Conservation (phyloP, 2,797 vertebrate genomes). For the Sebastes vulpes region DNA sequence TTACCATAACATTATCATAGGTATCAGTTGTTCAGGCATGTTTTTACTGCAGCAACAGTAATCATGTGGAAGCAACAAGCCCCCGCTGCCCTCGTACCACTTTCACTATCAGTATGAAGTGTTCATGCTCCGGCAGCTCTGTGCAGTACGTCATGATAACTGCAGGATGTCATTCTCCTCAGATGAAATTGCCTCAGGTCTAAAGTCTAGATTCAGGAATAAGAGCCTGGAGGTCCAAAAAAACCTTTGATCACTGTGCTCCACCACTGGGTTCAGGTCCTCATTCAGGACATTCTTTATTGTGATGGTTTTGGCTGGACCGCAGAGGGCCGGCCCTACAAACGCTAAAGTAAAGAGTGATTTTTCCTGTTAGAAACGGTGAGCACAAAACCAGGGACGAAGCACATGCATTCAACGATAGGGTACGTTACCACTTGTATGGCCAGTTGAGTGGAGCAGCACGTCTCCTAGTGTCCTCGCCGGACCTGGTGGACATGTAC, state of each 20-base stretch:
- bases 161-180: conserved; percentile 10
- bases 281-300: neutral
- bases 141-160: neutral
- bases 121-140: neutral
- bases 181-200: neutral
- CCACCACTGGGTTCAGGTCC: neutral
- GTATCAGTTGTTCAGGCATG: neutral
- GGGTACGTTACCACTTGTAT: no score
- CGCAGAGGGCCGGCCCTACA: no score
- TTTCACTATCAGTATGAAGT: neutral
- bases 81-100: neutral
- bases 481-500: no score
- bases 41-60: neutral
- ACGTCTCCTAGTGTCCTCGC: no score
- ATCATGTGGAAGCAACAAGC: neutral
- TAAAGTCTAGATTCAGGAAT: neutral
- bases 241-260: neutral
- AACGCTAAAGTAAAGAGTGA: no score
- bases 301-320: no score
- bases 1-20: neutral
- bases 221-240: neutral
- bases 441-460: no score
- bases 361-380: no score
- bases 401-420: no score
- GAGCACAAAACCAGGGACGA: no score